These are phyloP conservation scores for Trissolcus brochymenae DNA, from an alignment of 2,888 invertebrate genomes.

Conservation along the genomic window DNA sequence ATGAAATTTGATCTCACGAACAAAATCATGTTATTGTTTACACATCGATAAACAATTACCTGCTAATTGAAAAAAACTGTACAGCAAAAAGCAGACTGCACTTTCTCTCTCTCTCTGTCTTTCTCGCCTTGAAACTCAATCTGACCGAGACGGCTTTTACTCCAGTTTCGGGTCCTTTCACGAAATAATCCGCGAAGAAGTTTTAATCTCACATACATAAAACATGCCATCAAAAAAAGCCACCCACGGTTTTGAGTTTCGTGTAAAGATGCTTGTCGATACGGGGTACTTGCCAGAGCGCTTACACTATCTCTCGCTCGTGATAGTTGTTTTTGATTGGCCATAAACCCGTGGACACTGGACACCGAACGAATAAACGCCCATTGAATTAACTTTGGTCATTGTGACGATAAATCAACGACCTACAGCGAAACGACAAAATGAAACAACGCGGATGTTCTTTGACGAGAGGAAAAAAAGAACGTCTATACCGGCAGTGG, in stretches of 20 bases:
- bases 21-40: too few relatives aligned
- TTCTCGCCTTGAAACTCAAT: slow-evolving; percentile 6
- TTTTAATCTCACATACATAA: slow-evolving; percentile 20
- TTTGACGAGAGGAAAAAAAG: slow-evolving; percentile 25
- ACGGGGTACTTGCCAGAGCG: slow-evolving; percentile 1
- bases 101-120: too few relatives aligned
- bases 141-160: slow-evolving; percentile 6
- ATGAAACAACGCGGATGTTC: slow-evolving; percentile 38
- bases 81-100: too few relatives aligned
- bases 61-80: too few relatives aligned
- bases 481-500: slow-evolving; percentile 3
- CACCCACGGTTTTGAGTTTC: slow-evolving; percentile 43
- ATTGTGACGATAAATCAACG: slow-evolving; percentile 46
- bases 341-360: slow-evolving; percentile 27
- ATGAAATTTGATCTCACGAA: too few relatives aligned
- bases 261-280: slow-evolving; percentile 24
- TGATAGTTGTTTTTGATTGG: slow-evolving; percentile 28
- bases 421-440: slow-evolving; percentile 31
- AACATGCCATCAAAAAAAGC: slow-evolving; percentile 14
- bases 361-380: slow-evolving; percentile 40
- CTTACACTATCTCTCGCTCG: slow-evolving; percentile 13
- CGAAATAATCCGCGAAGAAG: slow-evolving; percentile 19
- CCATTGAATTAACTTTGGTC: slow-evolving; percentile 42
- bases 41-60: too few relatives aligned
- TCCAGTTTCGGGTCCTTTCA: slow-evolving; percentile 24